Conservation (phyloP, 2,113 vertebrate species). For the Gymnorhina tibicen region DNA sequence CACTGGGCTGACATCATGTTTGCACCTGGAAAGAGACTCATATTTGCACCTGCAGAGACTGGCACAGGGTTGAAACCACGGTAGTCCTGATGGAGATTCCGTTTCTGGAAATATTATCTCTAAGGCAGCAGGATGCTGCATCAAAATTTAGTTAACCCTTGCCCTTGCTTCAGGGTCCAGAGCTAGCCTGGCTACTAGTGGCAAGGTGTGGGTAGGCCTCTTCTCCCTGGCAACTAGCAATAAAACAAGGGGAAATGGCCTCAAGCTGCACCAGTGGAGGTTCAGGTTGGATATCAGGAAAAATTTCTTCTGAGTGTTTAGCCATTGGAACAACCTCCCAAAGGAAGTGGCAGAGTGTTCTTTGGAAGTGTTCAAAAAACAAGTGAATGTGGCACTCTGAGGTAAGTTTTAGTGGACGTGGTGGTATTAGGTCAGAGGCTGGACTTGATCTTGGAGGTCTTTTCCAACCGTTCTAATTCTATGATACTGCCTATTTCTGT, state of each 20-base stretch:
- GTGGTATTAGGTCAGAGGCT: not conserved
- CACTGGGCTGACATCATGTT: not conserved
- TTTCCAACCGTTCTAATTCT: not conserved
- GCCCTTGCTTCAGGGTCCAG: not conserved
- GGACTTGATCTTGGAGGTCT: not conserved
- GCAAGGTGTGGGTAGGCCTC: not conserved
- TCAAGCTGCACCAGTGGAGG: not conserved
- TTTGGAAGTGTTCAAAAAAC: not conserved
- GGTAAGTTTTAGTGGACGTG: not conserved
- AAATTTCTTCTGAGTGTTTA: not conserved
- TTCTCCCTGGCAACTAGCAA: not conserved
- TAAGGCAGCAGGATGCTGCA: not conserved
- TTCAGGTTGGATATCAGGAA: not conserved
- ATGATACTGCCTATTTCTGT: not conserved
- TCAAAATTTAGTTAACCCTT: not conserved
- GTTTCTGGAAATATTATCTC: not conserved
- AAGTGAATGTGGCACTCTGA: accelerated
- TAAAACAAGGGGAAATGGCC: not conserved
- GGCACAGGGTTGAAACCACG: not conserved
- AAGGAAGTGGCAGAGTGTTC: not conserved
- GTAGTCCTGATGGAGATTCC: not conserved
- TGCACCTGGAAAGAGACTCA: not conserved
- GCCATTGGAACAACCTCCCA: not conserved
- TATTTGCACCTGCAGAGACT: not conserved
- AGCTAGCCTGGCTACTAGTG: not conserved